Conservation (phyloP, 2,113 vertebrate species). For the Siniperca chuatsi region DNA sequence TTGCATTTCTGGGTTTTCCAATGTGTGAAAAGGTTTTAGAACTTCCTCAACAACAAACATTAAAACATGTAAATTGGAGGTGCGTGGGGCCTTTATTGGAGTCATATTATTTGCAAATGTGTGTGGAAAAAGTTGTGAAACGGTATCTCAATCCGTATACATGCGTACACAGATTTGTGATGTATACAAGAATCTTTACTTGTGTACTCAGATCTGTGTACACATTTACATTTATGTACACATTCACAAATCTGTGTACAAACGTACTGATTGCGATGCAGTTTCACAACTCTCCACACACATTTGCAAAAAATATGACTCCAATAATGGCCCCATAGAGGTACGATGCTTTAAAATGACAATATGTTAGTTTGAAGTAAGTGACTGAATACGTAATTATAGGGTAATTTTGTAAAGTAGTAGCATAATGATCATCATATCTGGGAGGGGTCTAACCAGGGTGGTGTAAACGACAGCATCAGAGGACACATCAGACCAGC, state of each 20-base stretch:
- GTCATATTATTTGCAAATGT: not conserved
- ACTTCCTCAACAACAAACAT: not conserved
- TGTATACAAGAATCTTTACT: not conserved
- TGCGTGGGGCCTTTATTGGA: not conserved
- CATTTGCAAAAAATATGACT: not conserved
- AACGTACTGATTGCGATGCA: not conserved
- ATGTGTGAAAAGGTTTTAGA: not conserved
- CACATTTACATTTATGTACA: not conserved
- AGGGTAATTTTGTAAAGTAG: not conserved
- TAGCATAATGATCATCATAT: not conserved
- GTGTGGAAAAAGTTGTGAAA: not conserved
- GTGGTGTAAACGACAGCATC: conserved; percentile 56
- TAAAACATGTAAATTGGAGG: not conserved
- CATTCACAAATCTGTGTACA: not conserved
- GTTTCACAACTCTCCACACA: too few relatives aligned
- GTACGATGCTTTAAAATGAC: not conserved
- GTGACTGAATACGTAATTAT: not conserved
- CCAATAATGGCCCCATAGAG: not conserved
- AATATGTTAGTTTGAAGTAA: not conserved
- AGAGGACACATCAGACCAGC: conserved; percentile 7
- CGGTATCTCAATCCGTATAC: not conserved
- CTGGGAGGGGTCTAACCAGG: conserved; percentile 7
- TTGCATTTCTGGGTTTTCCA: not conserved
- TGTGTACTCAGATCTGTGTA: not conserved
- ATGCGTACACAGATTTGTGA: too few relatives aligned